These are phyloP conservation scores for Eremobia ochroleuca DNA, from an alignment of 2,888 invertebrate genomes.

Conservation along the genomic window DNA sequence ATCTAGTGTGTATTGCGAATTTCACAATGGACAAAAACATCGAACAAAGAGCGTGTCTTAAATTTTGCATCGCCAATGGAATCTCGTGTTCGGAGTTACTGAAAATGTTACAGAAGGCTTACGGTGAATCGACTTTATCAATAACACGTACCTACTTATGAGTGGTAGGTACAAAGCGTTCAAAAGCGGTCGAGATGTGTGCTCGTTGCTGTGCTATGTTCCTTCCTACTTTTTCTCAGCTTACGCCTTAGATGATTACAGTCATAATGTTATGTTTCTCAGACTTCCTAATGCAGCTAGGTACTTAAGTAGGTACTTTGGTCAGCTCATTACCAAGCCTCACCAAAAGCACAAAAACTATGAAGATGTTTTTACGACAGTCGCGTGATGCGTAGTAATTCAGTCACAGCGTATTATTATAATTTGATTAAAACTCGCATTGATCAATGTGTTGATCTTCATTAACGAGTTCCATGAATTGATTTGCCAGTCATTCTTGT, in stretches of 20 bases:
- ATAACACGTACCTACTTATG: no score
- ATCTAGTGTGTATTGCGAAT: no score
- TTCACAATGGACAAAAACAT: no score
- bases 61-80: no score
- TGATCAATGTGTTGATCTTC: constrained; percentile 17
- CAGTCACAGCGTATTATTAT: constrained; percentile 4
- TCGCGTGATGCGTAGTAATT: constrained; percentile 16
- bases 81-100: no score
- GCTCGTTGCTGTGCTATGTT: no score
- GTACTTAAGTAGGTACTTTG: background rate
- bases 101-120: no score
- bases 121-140: no score
- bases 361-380: background rate
- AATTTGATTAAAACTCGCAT: constrained; percentile 3
- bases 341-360: background rate
- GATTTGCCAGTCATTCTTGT: constrained; percentile 43
- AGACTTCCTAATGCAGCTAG: background rate
- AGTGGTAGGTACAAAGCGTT: no score
- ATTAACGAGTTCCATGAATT: constrained; percentile 28
- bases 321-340: constrained; percentile 7
- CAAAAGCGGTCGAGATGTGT: no score
- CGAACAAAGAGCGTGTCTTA: no score
- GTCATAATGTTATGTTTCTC: background rate
- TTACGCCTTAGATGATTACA: background rate
- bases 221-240: background rate